Conservation (phyloP, 2,888 invertebrate species). For the Callinectes sapidus region DNA sequence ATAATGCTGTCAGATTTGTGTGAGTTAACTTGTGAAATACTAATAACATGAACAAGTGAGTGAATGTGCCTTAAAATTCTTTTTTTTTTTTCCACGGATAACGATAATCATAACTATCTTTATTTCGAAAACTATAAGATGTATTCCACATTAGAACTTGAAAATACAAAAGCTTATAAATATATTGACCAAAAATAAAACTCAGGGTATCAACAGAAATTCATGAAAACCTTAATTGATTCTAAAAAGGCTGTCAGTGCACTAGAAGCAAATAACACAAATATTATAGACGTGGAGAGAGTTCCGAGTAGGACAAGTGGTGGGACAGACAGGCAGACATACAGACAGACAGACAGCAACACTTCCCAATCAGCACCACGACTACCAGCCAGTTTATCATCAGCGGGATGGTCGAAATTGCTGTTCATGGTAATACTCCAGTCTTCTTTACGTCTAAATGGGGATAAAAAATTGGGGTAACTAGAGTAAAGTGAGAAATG, state of each 20-base stretch:
- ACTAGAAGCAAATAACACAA: background rate
- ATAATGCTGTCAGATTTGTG: background rate
- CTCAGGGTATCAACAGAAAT: background rate
- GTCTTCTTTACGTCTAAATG: background rate
- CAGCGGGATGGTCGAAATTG: background rate
- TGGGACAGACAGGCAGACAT: background rate
- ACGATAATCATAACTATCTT: background rate
- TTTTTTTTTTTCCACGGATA: background rate
- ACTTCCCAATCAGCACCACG: background rate
- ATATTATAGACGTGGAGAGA: background rate
- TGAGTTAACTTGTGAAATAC: background rate
- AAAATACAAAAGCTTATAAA: too few species aligned
- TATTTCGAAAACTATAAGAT: too few species aligned
- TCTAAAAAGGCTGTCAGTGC: background rate
- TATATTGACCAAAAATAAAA: too few species aligned
- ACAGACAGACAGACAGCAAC: background rate
- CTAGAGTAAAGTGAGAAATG: background rate
- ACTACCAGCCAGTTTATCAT: background rate
- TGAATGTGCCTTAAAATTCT: background rate
- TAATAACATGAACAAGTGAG: background rate
- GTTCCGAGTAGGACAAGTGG: too few species aligned
- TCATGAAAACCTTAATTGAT: background rate
- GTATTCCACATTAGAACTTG: too few species aligned
- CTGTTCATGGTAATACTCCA: background rate
- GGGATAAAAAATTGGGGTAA: background rate